A percentile compares a stretch with the other conserved stretches of the same genome.
Evolutionary conservation across 2,113 vertebrate genomes (phyloP).

Genomic region (Archocentrus centrarchus): DNA sequence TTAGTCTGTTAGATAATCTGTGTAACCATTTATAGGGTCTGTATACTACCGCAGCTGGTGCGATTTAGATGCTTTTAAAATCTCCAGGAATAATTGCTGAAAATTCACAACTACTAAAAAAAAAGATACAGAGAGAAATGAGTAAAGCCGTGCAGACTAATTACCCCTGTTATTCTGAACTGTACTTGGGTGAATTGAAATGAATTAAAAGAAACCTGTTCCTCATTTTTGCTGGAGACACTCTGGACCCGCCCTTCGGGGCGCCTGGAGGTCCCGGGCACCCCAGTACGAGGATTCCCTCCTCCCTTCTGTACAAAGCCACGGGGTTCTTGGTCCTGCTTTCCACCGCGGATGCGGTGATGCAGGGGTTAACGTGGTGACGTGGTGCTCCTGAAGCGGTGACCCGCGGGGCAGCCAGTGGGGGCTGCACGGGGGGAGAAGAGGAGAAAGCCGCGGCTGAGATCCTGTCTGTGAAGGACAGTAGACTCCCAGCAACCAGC

Average conservation of each 20-base stretch:
- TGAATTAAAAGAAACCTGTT: conserved; percentile 61
- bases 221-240: conserved; percentile 49
- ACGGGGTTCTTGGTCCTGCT: conserved; percentile 5
- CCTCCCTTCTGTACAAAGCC: neutral
- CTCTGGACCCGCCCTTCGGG: conserved; percentile 47
- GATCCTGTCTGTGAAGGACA: conserved; percentile 54
- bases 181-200: conserved; percentile 31
- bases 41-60: neutral
- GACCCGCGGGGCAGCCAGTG: conserved; percentile 74
- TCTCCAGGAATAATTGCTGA: neutral
- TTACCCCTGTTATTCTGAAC: conserved; percentile 36
- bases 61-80: neutral
- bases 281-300: conserved; percentile 18
- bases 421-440: conserved; percentile 60
- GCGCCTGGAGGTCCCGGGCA: conserved; percentile 32
- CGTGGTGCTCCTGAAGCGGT: conserved; percentile 78
- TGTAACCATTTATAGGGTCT: neutral
- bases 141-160: conserved; percentile 19
- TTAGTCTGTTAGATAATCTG: neutral
- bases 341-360: conserved; percentile 33
- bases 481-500: conserved; percentile 21
- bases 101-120: neutral
- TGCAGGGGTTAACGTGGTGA: conserved; percentile 81
- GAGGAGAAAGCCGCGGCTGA: conserved; percentile 59
- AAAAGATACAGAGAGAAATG: neutral